Evolutionary conservation across 2,888 invertebrate species (phyloP).

Genomic region (Brenthis daphne): DNA sequence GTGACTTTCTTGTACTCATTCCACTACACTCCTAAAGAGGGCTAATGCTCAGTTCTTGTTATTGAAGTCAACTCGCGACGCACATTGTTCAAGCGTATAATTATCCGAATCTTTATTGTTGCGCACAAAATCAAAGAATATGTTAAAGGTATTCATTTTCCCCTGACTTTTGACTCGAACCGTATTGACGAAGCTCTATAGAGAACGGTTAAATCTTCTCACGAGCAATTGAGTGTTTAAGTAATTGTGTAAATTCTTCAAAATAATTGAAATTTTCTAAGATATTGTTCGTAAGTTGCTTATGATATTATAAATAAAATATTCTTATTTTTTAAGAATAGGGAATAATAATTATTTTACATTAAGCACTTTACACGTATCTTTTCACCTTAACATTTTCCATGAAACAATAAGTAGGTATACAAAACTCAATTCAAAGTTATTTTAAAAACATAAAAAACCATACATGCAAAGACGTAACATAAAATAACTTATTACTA

Average conservation of each 20-base stretch:
- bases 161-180: slow-evolving; percentile 76
- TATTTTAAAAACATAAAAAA: no score
- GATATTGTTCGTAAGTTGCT: neutral
- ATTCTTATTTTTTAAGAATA: no score
- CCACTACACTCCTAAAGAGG: slow-evolving; percentile 54
- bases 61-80: slow-evolving; percentile 73
- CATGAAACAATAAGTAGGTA: no score
- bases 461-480: no score
- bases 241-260: slow-evolving; percentile 14
- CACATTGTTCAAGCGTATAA: slow-evolving; percentile 76
- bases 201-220: slow-evolving; percentile 81
- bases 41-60: slow-evolving; percentile 67
- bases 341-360: no score
- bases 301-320: no score
- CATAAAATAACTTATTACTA: no score
- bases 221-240: slow-evolving; percentile 60
- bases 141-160: slow-evolving; percentile 66
- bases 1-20: slow-evolving; percentile 74
- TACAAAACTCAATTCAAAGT: no score
- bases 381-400: no score
- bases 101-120: slow-evolving; percentile 76
- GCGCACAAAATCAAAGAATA: slow-evolving; percentile 77
- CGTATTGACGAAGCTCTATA: slow-evolving; percentile 66
- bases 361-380: no score
- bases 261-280: slow-evolving; percentile 8